These are phyloP conservation scores for Peromyscus attwateri DNA, from an alignment of 2,797 vertebrate genomes.

Conservation along the genomic window DNA sequence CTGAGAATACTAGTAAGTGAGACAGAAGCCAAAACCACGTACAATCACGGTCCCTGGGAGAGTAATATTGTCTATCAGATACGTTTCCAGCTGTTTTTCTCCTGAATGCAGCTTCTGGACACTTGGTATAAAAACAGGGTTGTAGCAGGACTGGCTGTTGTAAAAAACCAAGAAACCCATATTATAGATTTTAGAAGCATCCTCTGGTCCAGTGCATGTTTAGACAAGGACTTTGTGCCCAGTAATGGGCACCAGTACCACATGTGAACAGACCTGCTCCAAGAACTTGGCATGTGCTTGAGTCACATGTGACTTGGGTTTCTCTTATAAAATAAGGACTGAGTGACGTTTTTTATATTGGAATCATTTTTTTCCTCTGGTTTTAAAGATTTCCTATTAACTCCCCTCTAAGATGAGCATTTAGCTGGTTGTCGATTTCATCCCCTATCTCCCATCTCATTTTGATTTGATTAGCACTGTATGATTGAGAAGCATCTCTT, in stretches of 20 bases:
- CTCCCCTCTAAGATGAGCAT: not conserved
- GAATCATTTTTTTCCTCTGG: constrained; percentile 36
- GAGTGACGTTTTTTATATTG: constrained; percentile 2
- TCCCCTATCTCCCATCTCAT: not conserved
- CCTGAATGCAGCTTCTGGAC: not conserved
- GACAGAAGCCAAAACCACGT: not conserved
- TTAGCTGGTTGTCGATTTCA: not conserved
- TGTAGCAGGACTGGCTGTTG: not conserved
- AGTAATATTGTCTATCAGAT: too few species aligned
- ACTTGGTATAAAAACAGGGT: not conserved
- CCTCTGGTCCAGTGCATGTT: not conserved
- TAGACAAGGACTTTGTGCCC: not conserved
- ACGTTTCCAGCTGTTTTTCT: not conserved
- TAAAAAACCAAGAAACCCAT: not conserved
- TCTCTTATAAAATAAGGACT: not conserved
- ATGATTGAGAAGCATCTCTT: constrained; percentile 47
- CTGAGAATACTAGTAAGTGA: not conserved
- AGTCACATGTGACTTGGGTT: not conserved
- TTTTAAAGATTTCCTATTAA: not conserved
- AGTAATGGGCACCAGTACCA: not conserved
- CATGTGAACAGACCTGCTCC: not conserved
- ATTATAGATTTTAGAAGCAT: not conserved
- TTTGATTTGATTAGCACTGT: constrained; percentile 29
- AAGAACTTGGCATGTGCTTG: not conserved
- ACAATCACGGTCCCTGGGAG: not conserved